phyloP scores from a whole-genome alignment of 2,113 vertebrate genomes.

The Macrotis lagotis region DNA sequence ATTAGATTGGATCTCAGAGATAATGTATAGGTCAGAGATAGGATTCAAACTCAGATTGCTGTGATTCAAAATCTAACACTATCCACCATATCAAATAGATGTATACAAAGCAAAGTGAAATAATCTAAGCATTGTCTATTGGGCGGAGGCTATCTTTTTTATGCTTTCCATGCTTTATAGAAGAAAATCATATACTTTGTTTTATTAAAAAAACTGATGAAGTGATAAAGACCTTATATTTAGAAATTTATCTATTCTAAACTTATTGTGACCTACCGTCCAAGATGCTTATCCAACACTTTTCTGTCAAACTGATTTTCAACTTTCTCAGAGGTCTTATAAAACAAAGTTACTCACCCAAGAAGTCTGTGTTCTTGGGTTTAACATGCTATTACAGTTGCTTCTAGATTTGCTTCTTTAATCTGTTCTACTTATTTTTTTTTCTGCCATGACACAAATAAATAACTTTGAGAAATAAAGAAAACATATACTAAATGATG shows the following conservation, averaged over 20 bases:
- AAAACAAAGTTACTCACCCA: neutral
- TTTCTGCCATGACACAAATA: neutral
- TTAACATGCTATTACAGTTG: neutral
- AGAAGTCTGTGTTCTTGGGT: neutral
- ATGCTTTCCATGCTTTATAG: neutral
- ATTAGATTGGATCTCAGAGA: neutral
- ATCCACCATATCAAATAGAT: neutral
- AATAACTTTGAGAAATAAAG: neutral
- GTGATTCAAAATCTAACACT: neutral
- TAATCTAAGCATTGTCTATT: neutral
- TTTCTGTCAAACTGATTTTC: neutral
- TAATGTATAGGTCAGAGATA: neutral
- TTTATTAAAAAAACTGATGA: neutral
- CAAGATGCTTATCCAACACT: neutral
- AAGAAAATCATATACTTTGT: neutral
- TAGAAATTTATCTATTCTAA: neutral
- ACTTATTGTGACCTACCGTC: neutral
- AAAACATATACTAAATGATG: neutral
- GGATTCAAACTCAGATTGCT: neutral
- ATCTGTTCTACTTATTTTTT: neutral
- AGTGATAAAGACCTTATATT: neutral
- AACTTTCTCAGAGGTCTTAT: neutral
- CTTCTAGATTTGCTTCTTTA: neutral
- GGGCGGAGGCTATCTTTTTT: neutral
- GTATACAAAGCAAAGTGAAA: neutral